These are phyloP conservation scores for Epicauta chinensis DNA, from an alignment of 1,140 invertebrate genomes.

Conservation along the genomic window DNA sequence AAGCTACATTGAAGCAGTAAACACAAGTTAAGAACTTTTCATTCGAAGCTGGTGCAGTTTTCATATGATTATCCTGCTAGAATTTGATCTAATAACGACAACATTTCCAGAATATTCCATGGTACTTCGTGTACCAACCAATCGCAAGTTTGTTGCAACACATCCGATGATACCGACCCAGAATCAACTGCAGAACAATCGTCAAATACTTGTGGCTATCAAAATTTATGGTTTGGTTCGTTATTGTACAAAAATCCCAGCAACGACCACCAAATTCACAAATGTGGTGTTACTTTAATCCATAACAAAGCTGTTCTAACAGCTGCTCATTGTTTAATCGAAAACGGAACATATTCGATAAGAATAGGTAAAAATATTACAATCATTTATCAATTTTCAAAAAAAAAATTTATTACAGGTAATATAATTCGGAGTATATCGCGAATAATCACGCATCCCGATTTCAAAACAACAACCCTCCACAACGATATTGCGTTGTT, in stretches of 20 bases:
- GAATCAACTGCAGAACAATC: no score
- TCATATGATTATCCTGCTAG: no score
- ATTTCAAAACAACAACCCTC: not conserved
- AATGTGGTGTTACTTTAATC: not conserved
- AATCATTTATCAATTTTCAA: no score
- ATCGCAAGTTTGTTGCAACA: no score
- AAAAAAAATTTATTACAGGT: not conserved
- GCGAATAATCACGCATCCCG: not conserved
- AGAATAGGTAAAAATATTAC: not conserved
- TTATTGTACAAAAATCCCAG: not conserved
- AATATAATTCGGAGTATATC: not conserved
- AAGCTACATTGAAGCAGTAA: no score
- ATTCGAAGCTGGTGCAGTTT: no score
- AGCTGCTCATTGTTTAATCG: not conserved
- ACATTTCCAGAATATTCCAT: no score
- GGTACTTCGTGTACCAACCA: no score
- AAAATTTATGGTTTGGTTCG: not conserved
- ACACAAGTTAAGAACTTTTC: no score
- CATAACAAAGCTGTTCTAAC: not conserved
- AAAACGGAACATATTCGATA: not conserved
- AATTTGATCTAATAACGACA: no score
- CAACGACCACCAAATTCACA: not conserved
- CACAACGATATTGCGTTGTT: conserved; percentile 1
- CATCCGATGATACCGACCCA: no score
- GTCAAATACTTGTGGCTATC: no score